A percentile compares a stretch with the other conserved stretches of the same genome.
Conservation (phyloP, 2,113 vertebrate genomes). For the Anoura caudifer region DNA sequence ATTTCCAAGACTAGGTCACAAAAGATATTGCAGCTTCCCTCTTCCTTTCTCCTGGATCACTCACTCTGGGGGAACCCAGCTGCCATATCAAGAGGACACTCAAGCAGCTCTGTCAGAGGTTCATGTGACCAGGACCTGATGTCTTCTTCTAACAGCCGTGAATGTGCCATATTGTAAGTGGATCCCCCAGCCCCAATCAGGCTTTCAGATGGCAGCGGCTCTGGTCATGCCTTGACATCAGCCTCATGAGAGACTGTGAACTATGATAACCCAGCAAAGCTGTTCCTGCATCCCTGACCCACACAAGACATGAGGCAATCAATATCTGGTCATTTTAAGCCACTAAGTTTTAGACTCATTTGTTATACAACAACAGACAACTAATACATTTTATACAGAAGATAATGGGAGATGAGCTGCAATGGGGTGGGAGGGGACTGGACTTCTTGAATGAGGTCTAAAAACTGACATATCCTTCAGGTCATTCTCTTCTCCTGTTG, state of each 20-base stretch:
- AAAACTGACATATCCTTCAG: background rate
- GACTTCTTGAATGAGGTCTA: background rate
- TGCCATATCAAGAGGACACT: background rate
- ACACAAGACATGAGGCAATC: background rate
- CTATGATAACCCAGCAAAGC: background rate
- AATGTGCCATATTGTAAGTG: background rate
- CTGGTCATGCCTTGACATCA: too few relatives aligned
- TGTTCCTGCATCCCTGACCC: background rate
- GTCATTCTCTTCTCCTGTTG: background rate
- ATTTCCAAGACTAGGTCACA: background rate
- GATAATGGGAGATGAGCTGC: background rate
- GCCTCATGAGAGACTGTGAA: background rate
- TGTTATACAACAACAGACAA: background rate
- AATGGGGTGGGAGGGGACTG: background rate
- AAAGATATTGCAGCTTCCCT: background rate
- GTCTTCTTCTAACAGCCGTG: background rate
- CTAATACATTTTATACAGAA: background rate
- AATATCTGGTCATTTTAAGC: background rate
- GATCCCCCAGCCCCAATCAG: background rate
- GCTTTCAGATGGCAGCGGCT: background rate
- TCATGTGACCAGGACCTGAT: background rate
- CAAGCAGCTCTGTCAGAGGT: background rate
- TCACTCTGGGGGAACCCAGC: background rate
- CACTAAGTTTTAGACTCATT: background rate
- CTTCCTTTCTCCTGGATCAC: background rate